Evolutionary conservation across 2,888 invertebrate species (phyloP), one percentile per base, ranked within the genome.

Genomic region (Helicoverpa assulta): DNA sequence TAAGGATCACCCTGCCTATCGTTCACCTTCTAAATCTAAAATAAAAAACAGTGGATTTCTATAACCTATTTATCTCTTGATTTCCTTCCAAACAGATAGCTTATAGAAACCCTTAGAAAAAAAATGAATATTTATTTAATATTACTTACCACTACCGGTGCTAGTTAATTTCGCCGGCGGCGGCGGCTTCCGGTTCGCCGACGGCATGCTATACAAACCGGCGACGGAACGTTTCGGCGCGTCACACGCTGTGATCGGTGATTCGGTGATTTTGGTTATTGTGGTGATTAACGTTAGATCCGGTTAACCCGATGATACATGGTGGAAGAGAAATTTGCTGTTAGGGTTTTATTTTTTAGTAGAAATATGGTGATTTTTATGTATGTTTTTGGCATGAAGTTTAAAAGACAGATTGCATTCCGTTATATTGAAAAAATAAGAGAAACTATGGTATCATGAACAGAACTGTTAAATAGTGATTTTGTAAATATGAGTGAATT

Each of bases 171-270:
- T 95, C 0, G 91, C 86, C 0, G 95, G 93, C 3, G 95, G 94
- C n/a, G 95, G 95, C 0, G 95, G 95, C 66, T 93, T 94, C 66
- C 93, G 84, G 59, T 75, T 92, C 1, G 91, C 92, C 0, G 94
- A 91, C 0, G 95, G 93, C 21, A 93, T 56, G 52, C 92, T 90
- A 84, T 94, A 94, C 2, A 95, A 59, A 0, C 94, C 94, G 0
- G 92, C 85, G 4, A 93, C 90, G 1, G 91, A 89, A 58, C 89
- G 86, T 85, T 94, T 95, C 52, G 93, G 92, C 8, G 85, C 87
- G 50, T 95, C 96, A 70, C 93, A 92, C 47, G 93, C 95, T 95
- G 21, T 21, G 21, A 56, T 21, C 7, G 21, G 55, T 62, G 61
- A 51, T 53, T 37, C 68, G 51, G 61, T 80, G 69, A 73, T 73